These are phyloP conservation scores for Bos taurus DNA, from an alignment of 2,113 vertebrate genomes.

Conservation along the genomic window DNA sequence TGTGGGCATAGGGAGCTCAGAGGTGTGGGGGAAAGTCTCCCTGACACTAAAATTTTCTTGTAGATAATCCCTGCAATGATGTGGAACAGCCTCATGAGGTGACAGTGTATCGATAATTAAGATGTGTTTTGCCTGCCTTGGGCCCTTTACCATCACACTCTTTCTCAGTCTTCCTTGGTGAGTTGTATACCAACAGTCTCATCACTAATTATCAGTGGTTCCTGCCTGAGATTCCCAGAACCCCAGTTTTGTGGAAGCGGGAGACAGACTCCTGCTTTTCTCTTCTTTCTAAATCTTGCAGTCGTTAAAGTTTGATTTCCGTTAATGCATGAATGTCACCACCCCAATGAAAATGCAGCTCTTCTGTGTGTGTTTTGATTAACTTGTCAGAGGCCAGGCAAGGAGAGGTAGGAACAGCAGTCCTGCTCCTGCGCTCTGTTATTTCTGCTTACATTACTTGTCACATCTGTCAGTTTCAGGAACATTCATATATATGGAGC, in stretches of 20 bases:
- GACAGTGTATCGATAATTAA: constrained; percentile 6
- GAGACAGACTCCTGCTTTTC: constrained; percentile 9
- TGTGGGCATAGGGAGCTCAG: background rate
- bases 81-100: background rate
- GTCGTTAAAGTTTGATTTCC: constrained; percentile 36
- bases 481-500: constrained; percentile 46
- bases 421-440: constrained; percentile 10
- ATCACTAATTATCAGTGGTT: constrained; percentile 31
- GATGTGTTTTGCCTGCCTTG: background rate
- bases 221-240: background rate
- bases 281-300: constrained; percentile 18
- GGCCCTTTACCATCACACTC: background rate
- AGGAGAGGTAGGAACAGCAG: background rate
- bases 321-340: constrained; percentile 29
- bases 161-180: background rate
- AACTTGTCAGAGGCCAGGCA: constrained; percentile 47
- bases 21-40: background rate
- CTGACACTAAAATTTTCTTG: background rate
- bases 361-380: constrained; percentile 54
- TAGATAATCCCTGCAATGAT: background rate
- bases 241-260: background rate
- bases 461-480: constrained; percentile 57
- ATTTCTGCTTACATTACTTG: constrained; percentile 63
- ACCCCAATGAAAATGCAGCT: background rate
- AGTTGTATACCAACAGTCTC: constrained; percentile 3